Conservation (phyloP, 2,888 invertebrate genomes). For the Phymatocera aterrima region DNA sequence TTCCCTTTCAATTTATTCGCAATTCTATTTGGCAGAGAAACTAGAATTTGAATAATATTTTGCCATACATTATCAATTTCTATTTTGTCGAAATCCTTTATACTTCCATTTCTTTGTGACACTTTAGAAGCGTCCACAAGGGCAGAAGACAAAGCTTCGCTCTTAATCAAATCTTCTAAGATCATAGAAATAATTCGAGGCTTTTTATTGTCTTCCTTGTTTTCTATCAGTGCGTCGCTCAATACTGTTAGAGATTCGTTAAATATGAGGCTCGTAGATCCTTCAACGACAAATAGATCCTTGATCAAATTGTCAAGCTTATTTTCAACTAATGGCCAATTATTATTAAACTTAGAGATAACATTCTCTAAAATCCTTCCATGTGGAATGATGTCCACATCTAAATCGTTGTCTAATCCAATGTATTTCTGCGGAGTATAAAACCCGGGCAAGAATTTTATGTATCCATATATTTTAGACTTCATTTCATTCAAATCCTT, state of each 20-base stretch:
- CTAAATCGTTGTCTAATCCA: slow-evolving; percentile 75
- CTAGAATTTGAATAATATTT: slow-evolving; percentile 79
- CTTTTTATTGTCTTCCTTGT: slow-evolving; percentile 64
- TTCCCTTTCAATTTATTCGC: slow-evolving; percentile 81
- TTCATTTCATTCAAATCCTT: slow-evolving; percentile 66
- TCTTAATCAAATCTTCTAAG: slow-evolving; percentile 76
- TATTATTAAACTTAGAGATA: slow-evolving; percentile 75
- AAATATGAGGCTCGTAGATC: slow-evolving; percentile 68
- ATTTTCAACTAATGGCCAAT: slow-evolving; percentile 77
- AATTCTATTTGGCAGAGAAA: slow-evolving; percentile 83
- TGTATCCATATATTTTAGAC: slow-evolving; percentile 58
- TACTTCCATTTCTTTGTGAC: slow-evolving; percentile 54
- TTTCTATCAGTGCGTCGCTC: slow-evolving; percentile 75
- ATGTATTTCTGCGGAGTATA: slow-evolving; percentile 82
- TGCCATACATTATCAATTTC: slow-evolving; percentile 73
- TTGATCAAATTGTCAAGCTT: slow-evolving; percentile 74
- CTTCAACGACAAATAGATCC: slow-evolving; percentile 77
- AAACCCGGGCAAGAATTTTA: slow-evolving; percentile 76
- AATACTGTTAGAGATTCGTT: slow-evolving; percentile 76
- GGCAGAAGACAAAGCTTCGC: slow-evolving; percentile 78
- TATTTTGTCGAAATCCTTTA: slow-evolving; percentile 55
- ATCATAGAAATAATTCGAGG: slow-evolving; percentile 73
- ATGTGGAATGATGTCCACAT: slow-evolving; percentile 75
- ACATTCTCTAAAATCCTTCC: slow-evolving; percentile 76
- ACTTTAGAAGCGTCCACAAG: slow-evolving; percentile 72